These are phyloP conservation scores for Cosmia trapezina DNA, from an alignment of 2,888 invertebrate genomes.

Conservation along the genomic window DNA sequence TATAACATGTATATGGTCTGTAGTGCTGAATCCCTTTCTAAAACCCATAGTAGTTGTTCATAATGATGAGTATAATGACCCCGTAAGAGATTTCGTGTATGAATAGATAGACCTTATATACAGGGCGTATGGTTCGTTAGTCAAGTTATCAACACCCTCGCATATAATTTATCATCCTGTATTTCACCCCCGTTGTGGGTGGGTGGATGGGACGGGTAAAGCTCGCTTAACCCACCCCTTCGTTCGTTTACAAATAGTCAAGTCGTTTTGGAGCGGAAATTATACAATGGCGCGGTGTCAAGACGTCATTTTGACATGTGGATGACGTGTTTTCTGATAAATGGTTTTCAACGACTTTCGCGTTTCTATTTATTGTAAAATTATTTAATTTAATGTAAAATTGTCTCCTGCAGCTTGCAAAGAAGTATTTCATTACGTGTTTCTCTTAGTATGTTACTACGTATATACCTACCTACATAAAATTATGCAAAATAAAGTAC, in stretches of 20 bases:
- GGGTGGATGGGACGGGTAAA: not conserved
- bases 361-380: not conserved
- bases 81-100: too few relatives aligned
- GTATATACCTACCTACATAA: not conserved
- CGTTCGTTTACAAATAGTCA: conserved; percentile 24
- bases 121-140: conserved; percentile 22
- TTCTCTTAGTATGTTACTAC: not conserved
- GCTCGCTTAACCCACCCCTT: not conserved
- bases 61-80: too few relatives aligned
- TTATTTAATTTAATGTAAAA: not conserved
- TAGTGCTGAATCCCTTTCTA: too few relatives aligned
- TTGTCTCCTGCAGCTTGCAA: too few relatives aligned
- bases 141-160: conserved; percentile 20
- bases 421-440: not conserved
- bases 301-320: not conserved
- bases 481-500: not conserved
- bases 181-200: not conserved
- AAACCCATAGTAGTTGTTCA: too few relatives aligned
- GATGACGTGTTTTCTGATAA: not conserved
- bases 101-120: too few relatives aligned
- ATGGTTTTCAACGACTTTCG: not conserved
- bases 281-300: not conserved
- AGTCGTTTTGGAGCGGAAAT: conserved; percentile 9
- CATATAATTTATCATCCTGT: conserved; percentile 22
- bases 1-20: too few relatives aligned